phyloP scores from a whole-genome alignment of 2,888 invertebrate species.

The Drosophila acutilabella region DNA sequence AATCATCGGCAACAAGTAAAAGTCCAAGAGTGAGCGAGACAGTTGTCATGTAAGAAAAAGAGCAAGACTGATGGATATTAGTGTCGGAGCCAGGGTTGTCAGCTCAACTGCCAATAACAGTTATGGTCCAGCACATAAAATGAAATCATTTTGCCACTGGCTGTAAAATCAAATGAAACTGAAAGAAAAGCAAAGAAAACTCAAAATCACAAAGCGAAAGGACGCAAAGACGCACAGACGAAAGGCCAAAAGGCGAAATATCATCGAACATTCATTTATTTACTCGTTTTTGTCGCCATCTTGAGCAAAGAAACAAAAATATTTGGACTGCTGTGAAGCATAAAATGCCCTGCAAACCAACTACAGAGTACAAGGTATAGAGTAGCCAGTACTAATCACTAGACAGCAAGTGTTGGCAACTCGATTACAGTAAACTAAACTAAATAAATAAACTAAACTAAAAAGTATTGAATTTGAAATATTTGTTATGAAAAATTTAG shows the following conservation, averaged over 20 bases:
- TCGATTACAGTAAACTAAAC: too few relatives aligned
- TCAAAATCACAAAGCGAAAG: slow-evolving; percentile 17
- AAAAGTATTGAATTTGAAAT: too few relatives aligned
- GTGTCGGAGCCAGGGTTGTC: slow-evolving; percentile 40
- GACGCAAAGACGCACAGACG: slow-evolving; percentile 7
- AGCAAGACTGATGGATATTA: not conserved
- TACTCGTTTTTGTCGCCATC: slow-evolving; percentile 33
- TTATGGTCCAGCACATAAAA: slow-evolving; percentile 38
- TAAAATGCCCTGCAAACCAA: not conserved
- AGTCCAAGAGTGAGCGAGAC: not conserved
- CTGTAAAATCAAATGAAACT: slow-evolving; percentile 29
- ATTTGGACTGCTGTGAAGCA: slow-evolving; percentile 49
- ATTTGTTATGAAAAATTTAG: too few relatives aligned
- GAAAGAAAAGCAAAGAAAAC: slow-evolving; percentile 8
- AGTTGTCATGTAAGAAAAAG: not conserved
- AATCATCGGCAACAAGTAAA: slow-evolving; percentile 57
- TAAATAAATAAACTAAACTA: too few relatives aligned
- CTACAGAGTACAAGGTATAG: too few relatives aligned
- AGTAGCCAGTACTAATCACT: too few relatives aligned
- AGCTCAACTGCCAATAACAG: slow-evolving; percentile 41
- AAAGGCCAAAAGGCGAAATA: slow-evolving; percentile 35
- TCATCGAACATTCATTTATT: slow-evolving; percentile 70
- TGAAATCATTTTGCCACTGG: slow-evolving; percentile 66
- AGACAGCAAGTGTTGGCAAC: too few relatives aligned
- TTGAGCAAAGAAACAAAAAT: slow-evolving; percentile 56